Conservation (phyloP, 2,888 invertebrate species). For the Macrosiphum euphorbiae region DNA sequence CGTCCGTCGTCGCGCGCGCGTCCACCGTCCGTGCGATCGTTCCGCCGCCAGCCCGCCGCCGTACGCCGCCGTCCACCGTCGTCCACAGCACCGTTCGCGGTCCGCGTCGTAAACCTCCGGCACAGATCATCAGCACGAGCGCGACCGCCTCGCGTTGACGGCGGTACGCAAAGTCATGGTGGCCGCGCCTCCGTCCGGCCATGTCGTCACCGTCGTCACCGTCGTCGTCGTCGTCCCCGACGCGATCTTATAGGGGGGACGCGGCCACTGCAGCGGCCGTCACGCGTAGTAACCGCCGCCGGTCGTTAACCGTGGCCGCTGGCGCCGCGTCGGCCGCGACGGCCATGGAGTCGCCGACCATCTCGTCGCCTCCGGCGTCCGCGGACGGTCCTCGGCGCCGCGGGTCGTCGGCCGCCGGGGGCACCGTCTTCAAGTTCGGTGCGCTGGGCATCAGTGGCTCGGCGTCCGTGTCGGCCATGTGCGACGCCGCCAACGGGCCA, state of each 20-base stretch:
- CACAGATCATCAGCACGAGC: background rate
- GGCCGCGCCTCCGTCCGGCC: conserved; percentile 57
- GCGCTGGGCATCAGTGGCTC: conserved; percentile 64
- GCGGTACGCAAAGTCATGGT: conserved; percentile 1
- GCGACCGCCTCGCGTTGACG: background rate
- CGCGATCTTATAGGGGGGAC: conserved; percentile 58
- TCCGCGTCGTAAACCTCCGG: background rate
- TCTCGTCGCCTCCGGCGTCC: conserved; percentile 53
- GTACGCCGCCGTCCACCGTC: background rate
- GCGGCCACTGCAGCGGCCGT: conserved; percentile 11
- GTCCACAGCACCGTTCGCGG: background rate
- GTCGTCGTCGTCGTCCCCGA: conserved; percentile 52
- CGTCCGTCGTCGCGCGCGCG: conserved; percentile 39
- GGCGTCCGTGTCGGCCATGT: conserved; percentile 65
- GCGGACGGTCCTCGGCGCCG: conserved; percentile 54
- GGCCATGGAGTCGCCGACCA: conserved; percentile 62
- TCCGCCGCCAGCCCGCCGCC: background rate
- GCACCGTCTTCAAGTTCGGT: conserved; percentile 58
- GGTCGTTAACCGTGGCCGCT: too few relatives aligned
- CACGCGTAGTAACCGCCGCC: background rate
- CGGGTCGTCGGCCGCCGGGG: conserved; percentile 45
- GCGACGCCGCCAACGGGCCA: conserved; percentile 62
- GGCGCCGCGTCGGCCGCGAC: background rate
- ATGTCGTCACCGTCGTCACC: conserved; percentile 58
- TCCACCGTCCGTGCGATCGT: conserved; percentile 19